These are phyloP conservation scores for Cherax quadricarinatus DNA, from an alignment of 1,140 invertebrate species.

Conservation along the genomic window DNA sequence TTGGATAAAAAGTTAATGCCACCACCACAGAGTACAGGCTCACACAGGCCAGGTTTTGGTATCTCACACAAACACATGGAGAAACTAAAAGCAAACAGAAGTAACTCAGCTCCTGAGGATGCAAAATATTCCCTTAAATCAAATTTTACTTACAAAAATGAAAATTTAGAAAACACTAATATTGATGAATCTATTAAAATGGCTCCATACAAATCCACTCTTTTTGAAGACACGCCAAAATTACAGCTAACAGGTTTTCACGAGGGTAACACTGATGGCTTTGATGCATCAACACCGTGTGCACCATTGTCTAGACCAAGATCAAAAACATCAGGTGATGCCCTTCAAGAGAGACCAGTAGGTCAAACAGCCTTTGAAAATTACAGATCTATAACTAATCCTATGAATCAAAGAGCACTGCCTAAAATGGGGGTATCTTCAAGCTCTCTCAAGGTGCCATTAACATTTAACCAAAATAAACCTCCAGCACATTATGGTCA, in stretches of 20 bases:
- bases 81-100: conserved; percentile 9
- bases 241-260: conserved; percentile 27
- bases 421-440: conserved; percentile 39
- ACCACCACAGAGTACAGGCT: neutral
- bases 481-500: neutral
- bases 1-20: neutral
- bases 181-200: conserved; percentile 29
- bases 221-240: conserved; percentile 26
- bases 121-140: neutral
- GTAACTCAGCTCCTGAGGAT: conserved; percentile 13
- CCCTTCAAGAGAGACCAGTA: neutral
- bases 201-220: conserved; percentile 19
- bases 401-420: neutral
- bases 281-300: conserved; percentile 38
- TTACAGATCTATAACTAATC: neutral
- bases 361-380: neutral
- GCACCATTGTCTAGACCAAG: neutral
- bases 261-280: neutral
- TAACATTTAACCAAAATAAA: neutral
- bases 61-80: conserved; percentile 25
- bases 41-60: neutral
- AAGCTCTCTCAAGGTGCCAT: conserved; percentile 7
- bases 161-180: neutral
- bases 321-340: no score
- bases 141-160: neutral